Evolutionary conservation across 2,113 vertebrate species (phyloP), one percentile per base, ranked within the genome.

Genomic region (Cavia porcellus): DNA sequence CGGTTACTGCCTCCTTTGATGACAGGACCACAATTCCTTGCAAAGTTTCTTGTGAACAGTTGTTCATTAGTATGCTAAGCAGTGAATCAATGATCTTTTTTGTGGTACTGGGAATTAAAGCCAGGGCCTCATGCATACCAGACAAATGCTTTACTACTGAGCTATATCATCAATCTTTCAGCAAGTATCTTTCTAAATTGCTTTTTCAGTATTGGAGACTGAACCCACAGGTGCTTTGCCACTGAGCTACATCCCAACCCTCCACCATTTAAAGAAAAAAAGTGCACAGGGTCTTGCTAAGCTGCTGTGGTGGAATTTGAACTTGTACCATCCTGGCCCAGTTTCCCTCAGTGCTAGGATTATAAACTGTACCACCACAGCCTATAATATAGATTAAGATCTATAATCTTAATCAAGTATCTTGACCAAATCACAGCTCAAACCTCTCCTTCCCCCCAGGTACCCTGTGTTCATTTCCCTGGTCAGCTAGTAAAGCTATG

Each of bases 401-500:
- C 50, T 52, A 52, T 52, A 52, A 52, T 66, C 32, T 72, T 47
- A 25, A 52, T 12, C 38, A 55, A 74, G 35, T 9, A 19, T 0
- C n/a, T 85, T 50, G 55, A 38, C 28, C 9, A 11, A 89, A 70
- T 32, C 3, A n/a, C 0, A 59, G 42, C 64, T 57, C 35, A 38
- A 13, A 35, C 28, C 70, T 59, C 5, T 62, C 1, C 42, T 15
- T 13, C 0, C 1, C 0, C 55, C 5, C 2, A 0, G 2, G 30
- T 4, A 20, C 7, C 30, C 32, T n/a, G 14, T n/a, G 24, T 85
- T 90, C 87, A 17, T 82, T 61, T 24, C 70, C 30, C 61, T 11
- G 5, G 24, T 25, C n/a, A 57, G 38, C 47, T 28, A 0, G 25
- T 11, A 52, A 83, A 70, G 5, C 52, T 1, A 3, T 1, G 32